A percentile compares a stretch with the other conserved stretches of the same genome.
Evolutionary conservation across 2,888 invertebrate genomes (phyloP).

Genomic region (Oligia strigilis): DNA sequence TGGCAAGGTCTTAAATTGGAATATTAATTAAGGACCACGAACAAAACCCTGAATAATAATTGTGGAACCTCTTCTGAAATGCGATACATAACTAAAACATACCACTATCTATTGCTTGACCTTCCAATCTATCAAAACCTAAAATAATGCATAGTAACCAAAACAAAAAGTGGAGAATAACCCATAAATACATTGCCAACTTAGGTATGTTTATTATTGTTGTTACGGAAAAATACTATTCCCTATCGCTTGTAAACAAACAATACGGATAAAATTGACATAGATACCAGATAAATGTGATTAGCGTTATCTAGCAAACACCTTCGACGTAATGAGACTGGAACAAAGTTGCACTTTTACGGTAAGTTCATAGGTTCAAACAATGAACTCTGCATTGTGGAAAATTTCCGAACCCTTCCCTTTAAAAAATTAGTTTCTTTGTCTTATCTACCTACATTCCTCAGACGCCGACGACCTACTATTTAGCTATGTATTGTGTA

Average conservation of each 20-base stretch:
- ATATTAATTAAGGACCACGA: slow-evolving; percentile 7
- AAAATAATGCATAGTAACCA: background rate
- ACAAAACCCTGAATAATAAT: slow-evolving; percentile 11
- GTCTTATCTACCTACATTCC: slow-evolving; percentile 35
- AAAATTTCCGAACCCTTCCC: slow-evolving; percentile 41
- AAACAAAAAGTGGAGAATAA: slow-evolving; percentile 44
- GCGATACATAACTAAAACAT: slow-evolving; percentile 8
- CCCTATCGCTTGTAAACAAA: slow-evolving; percentile 73
- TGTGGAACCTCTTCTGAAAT: slow-evolving; percentile 4
- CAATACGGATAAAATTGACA: slow-evolving; percentile 68
- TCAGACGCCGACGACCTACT: background rate
- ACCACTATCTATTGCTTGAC: background rate
- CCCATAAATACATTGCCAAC: slow-evolving; percentile 41
- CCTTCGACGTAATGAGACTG: slow-evolving; percentile 24
- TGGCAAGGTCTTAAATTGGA: slow-evolving; percentile 13
- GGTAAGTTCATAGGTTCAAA: slow-evolving; percentile 46
- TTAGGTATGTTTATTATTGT: slow-evolving; percentile 56
- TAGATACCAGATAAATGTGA: slow-evolving; percentile 65
- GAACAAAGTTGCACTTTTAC: slow-evolving; percentile 15
- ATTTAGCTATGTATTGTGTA: background rate
- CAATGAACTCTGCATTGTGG: slow-evolving; percentile 51
- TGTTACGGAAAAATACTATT: slow-evolving; percentile 79
- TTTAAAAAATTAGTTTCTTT: slow-evolving; percentile 32
- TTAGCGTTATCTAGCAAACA: slow-evolving; percentile 59
- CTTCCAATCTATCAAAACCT: background rate